Conservation (phyloP, 2,113 vertebrate species). For the Larimichthys polyactis region DNA sequence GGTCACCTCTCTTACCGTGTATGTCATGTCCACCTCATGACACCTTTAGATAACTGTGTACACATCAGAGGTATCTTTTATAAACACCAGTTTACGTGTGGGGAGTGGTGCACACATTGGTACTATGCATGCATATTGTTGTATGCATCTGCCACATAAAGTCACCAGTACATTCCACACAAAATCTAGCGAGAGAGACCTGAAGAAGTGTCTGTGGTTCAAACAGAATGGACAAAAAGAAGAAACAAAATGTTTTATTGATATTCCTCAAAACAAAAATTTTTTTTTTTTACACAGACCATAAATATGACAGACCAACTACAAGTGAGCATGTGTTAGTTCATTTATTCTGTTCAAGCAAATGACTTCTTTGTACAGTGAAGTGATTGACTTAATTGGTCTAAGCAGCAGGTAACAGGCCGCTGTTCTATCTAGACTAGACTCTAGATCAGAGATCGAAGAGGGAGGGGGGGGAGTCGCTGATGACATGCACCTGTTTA, state of each 20-base stretch:
- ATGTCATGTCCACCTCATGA: no score
- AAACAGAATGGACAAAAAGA: conserved; percentile 77
- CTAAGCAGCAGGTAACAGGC: conserved; percentile 81
- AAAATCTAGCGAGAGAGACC: neutral
- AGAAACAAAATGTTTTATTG: conserved; percentile 84
- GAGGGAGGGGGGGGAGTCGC: conserved; percentile 36
- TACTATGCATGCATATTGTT: neutral
- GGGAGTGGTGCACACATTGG: neutral
- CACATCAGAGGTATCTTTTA: no score
- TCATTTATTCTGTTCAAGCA: conserved; percentile 83
- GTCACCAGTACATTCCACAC: neutral
- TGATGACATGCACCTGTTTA: conserved; percentile 26
- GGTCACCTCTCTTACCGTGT: no score
- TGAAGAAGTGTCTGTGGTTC: conserved; percentile 27
- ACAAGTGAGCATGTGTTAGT: conserved; percentile 79
- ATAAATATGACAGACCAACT: conserved; percentile 82
- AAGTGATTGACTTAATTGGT: conserved; percentile 76
- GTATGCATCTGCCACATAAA: neutral
- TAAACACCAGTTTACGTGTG: neutral
- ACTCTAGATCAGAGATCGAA: conserved; percentile 76
- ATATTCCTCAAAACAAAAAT: conserved; percentile 81
- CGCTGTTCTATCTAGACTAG: conserved; percentile 78
- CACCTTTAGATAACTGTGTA: no score
- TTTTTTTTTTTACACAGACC: conserved; percentile 73
- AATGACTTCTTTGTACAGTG: conserved; percentile 79